A percentile compares a stretch with the other conserved stretches of the same genome.
Conservation (phyloP, 2,797 vertebrate genomes). For the Xenentodon cancila region DNA sequence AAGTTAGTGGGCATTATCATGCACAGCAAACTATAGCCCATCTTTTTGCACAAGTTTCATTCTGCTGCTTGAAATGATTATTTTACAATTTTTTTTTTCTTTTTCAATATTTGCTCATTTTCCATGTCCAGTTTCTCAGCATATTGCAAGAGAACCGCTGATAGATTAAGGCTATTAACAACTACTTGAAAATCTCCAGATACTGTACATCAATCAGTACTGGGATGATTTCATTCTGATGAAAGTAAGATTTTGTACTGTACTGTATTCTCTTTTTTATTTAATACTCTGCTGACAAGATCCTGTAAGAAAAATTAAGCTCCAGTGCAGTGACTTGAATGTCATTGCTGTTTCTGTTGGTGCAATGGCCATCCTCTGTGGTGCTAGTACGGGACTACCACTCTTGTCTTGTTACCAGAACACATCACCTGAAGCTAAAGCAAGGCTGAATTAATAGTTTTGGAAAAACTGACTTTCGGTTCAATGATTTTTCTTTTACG, state of each 20-base stretch:
- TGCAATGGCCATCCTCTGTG: constrained; percentile 63
- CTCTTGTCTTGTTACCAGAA: constrained; percentile 47
- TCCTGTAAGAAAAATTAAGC: constrained; percentile 43
- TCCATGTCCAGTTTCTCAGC: constrained; percentile 36
- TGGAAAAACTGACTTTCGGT: too few relatives aligned
- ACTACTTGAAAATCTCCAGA: constrained; percentile 72
- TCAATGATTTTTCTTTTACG: too few relatives aligned
- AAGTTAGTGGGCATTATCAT: constrained; percentile 55
- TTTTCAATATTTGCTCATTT: constrained; percentile 37
- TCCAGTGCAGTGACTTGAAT: constrained; percentile 69
- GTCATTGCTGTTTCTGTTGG: constrained; percentile 65
- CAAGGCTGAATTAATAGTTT: background rate
- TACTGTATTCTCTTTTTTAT: constrained; percentile 45
- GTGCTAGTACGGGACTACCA: constrained; percentile 57
- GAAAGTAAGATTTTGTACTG: constrained; percentile 55
- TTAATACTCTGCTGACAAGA: constrained; percentile 45
- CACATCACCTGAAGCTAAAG: constrained; percentile 40
- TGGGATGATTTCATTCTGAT: constrained; percentile 47
- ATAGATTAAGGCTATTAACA: constrained; percentile 44
- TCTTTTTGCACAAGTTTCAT: constrained; percentile 63
- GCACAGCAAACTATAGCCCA: constrained; percentile 49
- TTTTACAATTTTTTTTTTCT: constrained; percentile 25
- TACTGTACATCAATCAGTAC: constrained; percentile 58
- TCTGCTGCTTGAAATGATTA: constrained; percentile 40
- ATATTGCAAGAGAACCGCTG: constrained; percentile 44